Conservation (phyloP, 2,888 invertebrate species). For the Cylindroiulus punctatus region DNA sequence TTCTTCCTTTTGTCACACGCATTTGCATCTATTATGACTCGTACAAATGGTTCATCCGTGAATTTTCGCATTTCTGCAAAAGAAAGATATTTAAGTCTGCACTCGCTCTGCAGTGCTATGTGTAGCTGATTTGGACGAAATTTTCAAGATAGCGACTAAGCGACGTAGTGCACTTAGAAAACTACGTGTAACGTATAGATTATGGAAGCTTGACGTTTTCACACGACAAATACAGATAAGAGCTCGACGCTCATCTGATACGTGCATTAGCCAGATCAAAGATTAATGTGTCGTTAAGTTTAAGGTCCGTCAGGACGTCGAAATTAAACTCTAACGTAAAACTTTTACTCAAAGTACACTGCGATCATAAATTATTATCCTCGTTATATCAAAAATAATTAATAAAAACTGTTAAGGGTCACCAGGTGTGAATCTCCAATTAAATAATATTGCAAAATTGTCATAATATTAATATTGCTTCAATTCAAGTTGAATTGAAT, state of each 20-base stretch:
- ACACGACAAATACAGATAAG: neutral
- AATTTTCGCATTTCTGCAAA: neutral
- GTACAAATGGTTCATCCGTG: conserved; percentile 11
- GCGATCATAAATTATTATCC: too few species aligned
- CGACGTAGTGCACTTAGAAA: neutral
- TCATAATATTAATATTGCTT: too few species aligned
- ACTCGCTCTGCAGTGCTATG: neutral
- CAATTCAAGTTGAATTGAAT: too few species aligned
- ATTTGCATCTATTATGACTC: neutral
- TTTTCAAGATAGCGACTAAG: neutral
- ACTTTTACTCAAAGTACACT: neutral
- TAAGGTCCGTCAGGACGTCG: conserved; percentile 8
- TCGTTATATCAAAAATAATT: too few species aligned
- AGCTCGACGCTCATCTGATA: neutral
- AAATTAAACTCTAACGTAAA: neutral
- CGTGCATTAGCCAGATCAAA: conserved; percentile 18
- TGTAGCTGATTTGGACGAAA: neutral
- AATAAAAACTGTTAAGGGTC: too few species aligned
- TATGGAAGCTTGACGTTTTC: neutral
- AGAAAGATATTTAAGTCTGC: neutral
- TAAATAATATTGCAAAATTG: too few species aligned
- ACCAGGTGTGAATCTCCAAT: too few species aligned
- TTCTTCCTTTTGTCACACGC: neutral
- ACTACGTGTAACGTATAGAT: neutral
- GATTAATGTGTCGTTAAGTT: conserved; percentile 9